Base-by-base conservation (phyloP, 2,113 vertebrate genomes). In the Fregetta grallaria region DNA sequence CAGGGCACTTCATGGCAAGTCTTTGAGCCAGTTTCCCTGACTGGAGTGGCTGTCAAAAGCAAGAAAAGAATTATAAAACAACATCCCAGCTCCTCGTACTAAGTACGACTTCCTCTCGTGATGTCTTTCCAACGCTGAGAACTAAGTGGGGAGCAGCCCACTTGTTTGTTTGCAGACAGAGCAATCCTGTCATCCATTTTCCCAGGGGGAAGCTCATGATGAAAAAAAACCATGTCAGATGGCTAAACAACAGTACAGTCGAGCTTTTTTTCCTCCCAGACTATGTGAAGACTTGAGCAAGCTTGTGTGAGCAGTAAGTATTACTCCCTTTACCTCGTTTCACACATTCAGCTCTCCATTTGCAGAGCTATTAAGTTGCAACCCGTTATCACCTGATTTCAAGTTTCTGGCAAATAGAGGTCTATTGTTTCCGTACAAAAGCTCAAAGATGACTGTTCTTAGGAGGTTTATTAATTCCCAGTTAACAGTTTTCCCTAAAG, bases 1-100 rank as follows among this genome's bases (percentile, higher is more conserved):
- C 97, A 40, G 96, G 94, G 73, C 93, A 97, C 96, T 98, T 99
- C 98, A 98, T 98, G 29, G 70, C 90, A 88, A 58, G 74, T 78
- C 62, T 77, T 72, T 63, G 84, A 93, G 97, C 96, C 98, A 97
- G 96, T 88, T 98, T 98, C 93, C 83, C 87, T 59, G 83, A 76
- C 38, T 92, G 96, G 76, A 94, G 89, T 91, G 20, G 71, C 96
- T 97, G 97, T 96, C 97, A 98, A 92, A 80, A 84, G 36, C 42
- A 70, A 73, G 15, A 71, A 71, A 86, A 74, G 13, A 62, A 76
- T 56, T 56, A 29, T 10, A 61, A 92, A 61, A 32, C 62, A 65
- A 50, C 32, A 47, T 12, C 55, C 68, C 58, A 68, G n/a, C 36
- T 82, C 50, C 44, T 47, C 27, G 40, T 30, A 18, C 36, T 16